A percentile compares a stretch with the other conserved stretches of the same genome.
Conservation (phyloP, 64 coral and sea anemone genomes). For the Montipora cactus region DNA sequence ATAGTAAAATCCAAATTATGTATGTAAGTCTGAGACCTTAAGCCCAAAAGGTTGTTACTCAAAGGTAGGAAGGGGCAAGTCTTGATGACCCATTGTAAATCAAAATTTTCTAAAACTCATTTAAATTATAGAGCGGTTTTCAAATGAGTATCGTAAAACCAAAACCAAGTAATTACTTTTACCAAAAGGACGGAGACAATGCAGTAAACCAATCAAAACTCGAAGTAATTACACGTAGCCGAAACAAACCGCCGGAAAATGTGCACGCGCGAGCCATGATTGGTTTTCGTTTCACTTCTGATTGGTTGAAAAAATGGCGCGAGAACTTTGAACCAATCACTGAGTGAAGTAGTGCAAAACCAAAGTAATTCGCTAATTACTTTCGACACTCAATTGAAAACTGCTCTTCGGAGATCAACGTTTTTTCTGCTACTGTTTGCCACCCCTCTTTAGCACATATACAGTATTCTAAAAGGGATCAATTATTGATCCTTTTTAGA, state of each 20-base stretch:
- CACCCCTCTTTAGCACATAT: not conserved
- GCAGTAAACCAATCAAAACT: too few relatives aligned
- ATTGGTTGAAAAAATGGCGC: too few relatives aligned
- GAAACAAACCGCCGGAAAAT: too few relatives aligned
- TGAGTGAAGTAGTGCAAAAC: too few relatives aligned
- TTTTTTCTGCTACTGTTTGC: not conserved
- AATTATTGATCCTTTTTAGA: not conserved
- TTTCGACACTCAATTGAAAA: not conserved
- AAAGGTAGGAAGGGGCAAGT: not conserved
- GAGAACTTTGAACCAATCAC: too few relatives aligned
- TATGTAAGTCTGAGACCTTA: not conserved
- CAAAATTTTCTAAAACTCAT: slow-evolving; percentile 5
- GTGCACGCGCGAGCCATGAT: too few relatives aligned
- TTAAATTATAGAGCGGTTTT: not conserved
- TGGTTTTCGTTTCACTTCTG: too few relatives aligned
- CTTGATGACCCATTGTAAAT: not conserved
- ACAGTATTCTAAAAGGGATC: not conserved
- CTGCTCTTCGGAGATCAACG: not conserved
- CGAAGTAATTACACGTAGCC: too few relatives aligned
- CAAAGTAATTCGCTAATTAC: too few relatives aligned
- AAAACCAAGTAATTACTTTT: too few relatives aligned
- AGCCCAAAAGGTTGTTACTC: not conserved
- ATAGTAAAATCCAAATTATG: not conserved
- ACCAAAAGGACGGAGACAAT: too few relatives aligned
- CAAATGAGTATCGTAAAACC: too few relatives aligned